Evolutionary conservation across 1,140 invertebrate species (phyloP).

Genomic region (Procambarus clarkii): DNA sequence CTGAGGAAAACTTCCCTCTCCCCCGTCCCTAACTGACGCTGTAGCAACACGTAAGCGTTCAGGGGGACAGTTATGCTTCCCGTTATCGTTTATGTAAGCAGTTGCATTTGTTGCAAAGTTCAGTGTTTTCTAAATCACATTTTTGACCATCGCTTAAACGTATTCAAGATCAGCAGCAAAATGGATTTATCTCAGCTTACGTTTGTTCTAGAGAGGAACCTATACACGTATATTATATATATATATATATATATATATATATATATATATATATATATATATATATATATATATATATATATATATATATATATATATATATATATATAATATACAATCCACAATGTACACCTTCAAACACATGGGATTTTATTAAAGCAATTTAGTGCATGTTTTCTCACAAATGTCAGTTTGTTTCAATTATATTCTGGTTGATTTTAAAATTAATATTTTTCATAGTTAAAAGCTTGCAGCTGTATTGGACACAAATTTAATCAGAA

Average conservation of each 20-base stretch:
- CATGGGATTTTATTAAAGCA: neutral
- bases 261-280: conserved; percentile 6
- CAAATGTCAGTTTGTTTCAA: neutral
- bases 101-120: too few species aligned
- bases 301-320: neutral
- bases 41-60: too few species aligned
- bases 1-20: too few species aligned
- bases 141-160: too few species aligned
- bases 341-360: neutral
- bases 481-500: conserved; percentile 1
- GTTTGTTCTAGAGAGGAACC: too few species aligned
- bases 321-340: neutral
- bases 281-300: neutral
- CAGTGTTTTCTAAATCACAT: too few species aligned
- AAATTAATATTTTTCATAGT: neutral
- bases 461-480: neutral
- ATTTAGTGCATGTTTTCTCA: neutral
- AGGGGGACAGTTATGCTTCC: too few species aligned
- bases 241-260: conserved; percentile 9
- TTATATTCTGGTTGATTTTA: neutral
- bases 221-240: neutral
- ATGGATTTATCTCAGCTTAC: too few species aligned
- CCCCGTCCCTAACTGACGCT: too few species aligned
- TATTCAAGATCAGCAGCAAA: too few species aligned
- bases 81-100: too few species aligned